phyloP scores from a whole-genome alignment of 1,140 invertebrate genomes.

The Vollenhovia emeryi region DNA sequence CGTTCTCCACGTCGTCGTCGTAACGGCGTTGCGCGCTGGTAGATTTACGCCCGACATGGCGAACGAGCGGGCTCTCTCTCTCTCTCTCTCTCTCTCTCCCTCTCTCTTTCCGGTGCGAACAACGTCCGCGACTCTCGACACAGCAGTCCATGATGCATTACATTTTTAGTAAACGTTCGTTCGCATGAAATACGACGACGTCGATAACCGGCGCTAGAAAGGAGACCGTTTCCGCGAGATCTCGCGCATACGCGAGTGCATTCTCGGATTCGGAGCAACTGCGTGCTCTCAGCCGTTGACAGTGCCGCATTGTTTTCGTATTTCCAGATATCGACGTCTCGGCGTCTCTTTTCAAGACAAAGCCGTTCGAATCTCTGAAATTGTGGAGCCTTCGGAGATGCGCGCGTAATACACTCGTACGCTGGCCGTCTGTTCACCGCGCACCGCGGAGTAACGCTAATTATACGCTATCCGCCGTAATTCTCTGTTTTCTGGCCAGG shows the following conservation, averaged over 20 bases:
- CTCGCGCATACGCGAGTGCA: background rate
- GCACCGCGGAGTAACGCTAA: conserved; percentile 35
- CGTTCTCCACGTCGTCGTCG: conserved; percentile 36
- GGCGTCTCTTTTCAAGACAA: background rate
- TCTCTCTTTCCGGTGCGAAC: background rate
- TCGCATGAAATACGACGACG: conserved; percentile 14
- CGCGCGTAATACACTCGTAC: background rate
- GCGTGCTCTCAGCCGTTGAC: background rate
- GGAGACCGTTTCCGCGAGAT: background rate
- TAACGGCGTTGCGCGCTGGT: conserved; percentile 29
- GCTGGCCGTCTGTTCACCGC: conserved; percentile 42
- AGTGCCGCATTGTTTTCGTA: background rate
- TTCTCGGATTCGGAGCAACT: background rate
- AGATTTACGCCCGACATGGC: conserved; percentile 43
- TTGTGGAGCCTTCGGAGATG: background rate
- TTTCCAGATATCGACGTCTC: background rate
- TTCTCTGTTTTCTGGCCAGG: conserved; percentile 45
- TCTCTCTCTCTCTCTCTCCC: too few relatives aligned
- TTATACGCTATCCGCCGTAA: conserved; percentile 44
- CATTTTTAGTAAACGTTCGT: conserved; percentile 11
- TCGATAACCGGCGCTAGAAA: background rate
- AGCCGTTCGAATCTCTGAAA: background rate
- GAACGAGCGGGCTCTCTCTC: conserved; percentile 5
- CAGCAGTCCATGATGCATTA: background rate
- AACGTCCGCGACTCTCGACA: background rate